Evolutionary conservation across 2,888 invertebrate genomes (phyloP).

Genomic region (Erynnis tages): DNA sequence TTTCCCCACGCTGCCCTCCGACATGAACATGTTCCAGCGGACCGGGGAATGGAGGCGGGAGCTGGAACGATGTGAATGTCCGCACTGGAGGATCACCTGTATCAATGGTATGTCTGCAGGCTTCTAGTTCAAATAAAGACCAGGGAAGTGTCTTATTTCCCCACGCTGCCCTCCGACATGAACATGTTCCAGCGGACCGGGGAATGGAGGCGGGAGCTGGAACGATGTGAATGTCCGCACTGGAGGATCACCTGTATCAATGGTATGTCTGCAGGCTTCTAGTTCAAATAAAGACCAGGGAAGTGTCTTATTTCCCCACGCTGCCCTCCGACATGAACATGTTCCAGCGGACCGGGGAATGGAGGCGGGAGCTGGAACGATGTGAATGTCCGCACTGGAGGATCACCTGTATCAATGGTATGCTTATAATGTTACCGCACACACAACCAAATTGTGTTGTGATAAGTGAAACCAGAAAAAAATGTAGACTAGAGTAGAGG

Average conservation of each 20-base stretch:
- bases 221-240: slow-evolving; percentile 80
- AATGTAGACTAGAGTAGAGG: too few species aligned
- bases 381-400: slow-evolving; percentile 84
- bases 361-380: slow-evolving; percentile 86
- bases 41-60: slow-evolving; percentile 88
- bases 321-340: slow-evolving; percentile 72
- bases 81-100: slow-evolving; percentile 85
- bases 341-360: slow-evolving; percentile 82
- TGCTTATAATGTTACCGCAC: too few species aligned
- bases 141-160: slow-evolving; percentile 82
- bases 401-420: slow-evolving; percentile 85
- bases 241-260: slow-evolving; percentile 88
- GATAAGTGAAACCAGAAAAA: too few species aligned
- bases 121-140: too few species aligned
- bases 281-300: too few species aligned
- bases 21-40: slow-evolving; percentile 74
- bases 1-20: slow-evolving; percentile 67
- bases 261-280: slow-evolving; percentile 85
- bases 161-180: slow-evolving; percentile 65
- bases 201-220: slow-evolving; percentile 88
- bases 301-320: slow-evolving; percentile 78
- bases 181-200: slow-evolving; percentile 76
- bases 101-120: too few species aligned
- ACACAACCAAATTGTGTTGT: too few species aligned
- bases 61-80: slow-evolving; percentile 79